phyloP scores from a whole-genome alignment of 2,888 invertebrate genomes.

The Drosophila pullipes region DNA sequence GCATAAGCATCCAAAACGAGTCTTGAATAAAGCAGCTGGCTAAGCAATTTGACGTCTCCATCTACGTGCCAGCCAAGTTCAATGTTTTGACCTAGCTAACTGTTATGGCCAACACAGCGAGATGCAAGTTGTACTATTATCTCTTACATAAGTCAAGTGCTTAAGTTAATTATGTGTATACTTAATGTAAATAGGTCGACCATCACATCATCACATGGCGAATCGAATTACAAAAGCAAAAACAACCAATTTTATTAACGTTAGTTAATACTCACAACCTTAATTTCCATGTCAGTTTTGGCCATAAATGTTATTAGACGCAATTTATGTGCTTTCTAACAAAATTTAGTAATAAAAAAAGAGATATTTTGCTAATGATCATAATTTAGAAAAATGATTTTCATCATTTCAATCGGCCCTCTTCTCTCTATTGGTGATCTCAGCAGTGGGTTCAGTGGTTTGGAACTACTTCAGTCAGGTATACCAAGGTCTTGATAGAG shows the following conservation, averaged over 20 bases:
- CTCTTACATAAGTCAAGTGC: conserved; percentile 27
- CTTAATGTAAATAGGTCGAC: conserved; percentile 28
- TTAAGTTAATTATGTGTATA: conserved; percentile 37
- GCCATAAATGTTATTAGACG: conserved; percentile 23
- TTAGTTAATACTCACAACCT: not conserved
- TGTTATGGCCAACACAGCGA: conserved; percentile 13
- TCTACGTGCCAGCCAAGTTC: conserved; percentile 46
- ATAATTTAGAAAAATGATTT: not conserved
- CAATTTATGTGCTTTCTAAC: conserved; percentile 25
- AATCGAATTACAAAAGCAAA: conserved; percentile 25
- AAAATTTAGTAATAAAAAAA: not conserved
- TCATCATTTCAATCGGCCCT: not conserved
- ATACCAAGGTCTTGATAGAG: not conserved
- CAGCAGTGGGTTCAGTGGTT: not conserved
- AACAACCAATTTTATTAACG: conserved; percentile 13
- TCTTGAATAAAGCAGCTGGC: conserved; percentile 18
- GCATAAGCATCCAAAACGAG: conserved; percentile 20
- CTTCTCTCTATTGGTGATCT: not conserved
- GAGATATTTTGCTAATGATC: conserved; percentile 2
- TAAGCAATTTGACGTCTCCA: conserved; percentile 4
- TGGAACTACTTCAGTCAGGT: not conserved
- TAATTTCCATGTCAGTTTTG: conserved; percentile 3
- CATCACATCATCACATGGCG: conserved; percentile 2
- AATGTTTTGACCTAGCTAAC: conserved; percentile 52
- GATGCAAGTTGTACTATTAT: conserved; percentile 14